Evolutionary conservation across 2,113 vertebrate species (phyloP), one percentile per base, ranked within the genome.

Genomic region (Crotalus viridis): DNA sequence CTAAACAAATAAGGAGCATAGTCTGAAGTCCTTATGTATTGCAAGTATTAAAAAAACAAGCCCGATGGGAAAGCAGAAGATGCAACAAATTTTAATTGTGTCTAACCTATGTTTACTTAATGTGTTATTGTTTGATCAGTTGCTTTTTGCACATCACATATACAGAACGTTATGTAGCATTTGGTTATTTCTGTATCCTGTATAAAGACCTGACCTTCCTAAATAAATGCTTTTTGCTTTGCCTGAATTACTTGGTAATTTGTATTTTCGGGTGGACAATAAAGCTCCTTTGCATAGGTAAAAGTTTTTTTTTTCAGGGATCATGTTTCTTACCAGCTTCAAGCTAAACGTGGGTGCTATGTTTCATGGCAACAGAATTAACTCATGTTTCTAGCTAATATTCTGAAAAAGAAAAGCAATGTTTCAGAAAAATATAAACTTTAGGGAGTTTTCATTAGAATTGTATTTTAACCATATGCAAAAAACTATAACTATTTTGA

Each of bases 401-500:
- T 7, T 87, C 33, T 95, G 90, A 85, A 89, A 90, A n/a, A 52
- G 39, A 59, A 43, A 91, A 86, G n/a, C 26, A 52, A 91, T 93
- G 22, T 74, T 51, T 59, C 21, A 51, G 59, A 43, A 86, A 52
- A 57, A 91, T 15, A 51, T 24, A 39, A 94, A 90, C 57, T 12
- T 46, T 3, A 95, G 3, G 90, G 59, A 95, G 85, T n/a, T 55
- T 81, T 94, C 57, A 3, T 33, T 54, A 1, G 94, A 5, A 81
- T 93, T 95, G 54, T 15, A 95, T 43, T 21, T 91, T 90, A 88
- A 48, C 95, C 21, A 91, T 87, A 93, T n/a, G 21, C 33, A 92
- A 94, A 94, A 10, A 12, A 19, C 12, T 61, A 81, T 89, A 13
- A 7, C 39, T 0, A 57, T 93, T 92, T 86, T 48, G 0, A 3